A percentile compares a stretch with the other conserved stretches of the same genome.
These are phyloP conservation scores for Pseudolaguvia tuberculata DNA, from an alignment of 2,113 vertebrate genomes.

Conservation along the genomic window DNA sequence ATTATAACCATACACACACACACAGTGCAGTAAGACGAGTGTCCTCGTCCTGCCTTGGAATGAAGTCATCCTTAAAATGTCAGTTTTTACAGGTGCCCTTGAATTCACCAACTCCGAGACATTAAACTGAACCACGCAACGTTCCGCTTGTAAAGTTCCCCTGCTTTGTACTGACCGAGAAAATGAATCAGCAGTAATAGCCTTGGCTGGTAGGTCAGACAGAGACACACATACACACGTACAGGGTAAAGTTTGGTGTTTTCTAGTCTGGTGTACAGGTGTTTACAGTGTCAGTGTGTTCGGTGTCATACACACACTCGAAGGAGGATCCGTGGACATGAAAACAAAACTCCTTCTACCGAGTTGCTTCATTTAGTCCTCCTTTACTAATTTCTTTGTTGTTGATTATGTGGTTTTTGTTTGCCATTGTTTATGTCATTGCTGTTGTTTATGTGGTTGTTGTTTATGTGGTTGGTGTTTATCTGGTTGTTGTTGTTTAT, in stretches of 20 bases:
- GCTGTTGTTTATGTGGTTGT: too few relatives aligned
- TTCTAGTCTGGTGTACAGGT: constrained; percentile 11
- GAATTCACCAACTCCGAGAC: constrained; percentile 6
- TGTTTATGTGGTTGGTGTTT: too few relatives aligned
- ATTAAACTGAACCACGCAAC: background rate
- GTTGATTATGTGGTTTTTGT: too few relatives aligned
- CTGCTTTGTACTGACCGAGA: constrained; percentile 11
- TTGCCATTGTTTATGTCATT: too few relatives aligned
- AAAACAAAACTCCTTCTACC: constrained; percentile 21
- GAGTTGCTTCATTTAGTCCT: background rate
- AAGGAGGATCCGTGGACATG: background rate
- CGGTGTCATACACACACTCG: background rate
- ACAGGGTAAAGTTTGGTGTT: background rate
- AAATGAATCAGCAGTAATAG: constrained; percentile 21
- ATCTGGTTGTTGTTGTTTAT: too few relatives aligned
- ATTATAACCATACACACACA: too few relatives aligned
- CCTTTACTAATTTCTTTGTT: too few relatives aligned
- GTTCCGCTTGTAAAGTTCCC: constrained; percentile 11
- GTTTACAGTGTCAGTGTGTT: background rate
- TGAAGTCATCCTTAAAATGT: constrained; percentile 17
- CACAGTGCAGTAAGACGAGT: background rate
- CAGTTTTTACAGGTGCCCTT: constrained; percentile 20
- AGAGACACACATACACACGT: constrained; percentile 2
- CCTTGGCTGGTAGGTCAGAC: constrained; percentile 10
- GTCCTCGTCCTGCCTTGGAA: background rate